Conservation (phyloP, 2,797 vertebrate genomes). For the Malurus splendens region DNA sequence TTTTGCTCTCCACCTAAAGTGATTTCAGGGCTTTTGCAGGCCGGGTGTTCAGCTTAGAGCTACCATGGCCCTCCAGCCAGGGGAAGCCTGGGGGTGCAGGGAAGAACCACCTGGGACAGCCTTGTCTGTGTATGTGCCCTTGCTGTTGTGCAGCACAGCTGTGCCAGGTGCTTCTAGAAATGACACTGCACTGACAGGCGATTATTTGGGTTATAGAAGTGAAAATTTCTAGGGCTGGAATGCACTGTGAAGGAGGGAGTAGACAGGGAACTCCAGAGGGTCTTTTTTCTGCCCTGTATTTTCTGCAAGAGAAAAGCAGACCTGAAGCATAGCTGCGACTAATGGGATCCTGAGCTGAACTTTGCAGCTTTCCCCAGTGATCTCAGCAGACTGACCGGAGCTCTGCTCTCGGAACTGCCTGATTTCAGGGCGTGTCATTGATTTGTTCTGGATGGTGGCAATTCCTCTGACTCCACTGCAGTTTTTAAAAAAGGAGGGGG, state of each 20-base stretch:
- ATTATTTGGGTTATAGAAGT: background rate
- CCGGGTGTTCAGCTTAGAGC: background rate
- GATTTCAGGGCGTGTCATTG: conserved; percentile 39
- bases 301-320: conserved; percentile 2
- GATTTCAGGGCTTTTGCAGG: background rate
- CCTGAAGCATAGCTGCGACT: background rate
- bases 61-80: rapidly evolving
- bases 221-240: background rate
- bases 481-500: background rate
- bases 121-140: too few species aligned
- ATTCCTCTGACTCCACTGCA: conserved; percentile 22
- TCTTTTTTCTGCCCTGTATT: background rate
- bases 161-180: background rate
- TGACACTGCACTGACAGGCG: background rate
- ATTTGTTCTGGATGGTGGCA: conserved; percentile 33
- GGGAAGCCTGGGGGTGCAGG: background rate
- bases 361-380: background rate
- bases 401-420: background rate
- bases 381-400: background rate
- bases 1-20: background rate
- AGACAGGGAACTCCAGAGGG: background rate
- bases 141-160: background rate
- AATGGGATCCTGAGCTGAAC: conserved; percentile 25
- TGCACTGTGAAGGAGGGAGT: background rate
- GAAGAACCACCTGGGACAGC: background rate